A percentile compares a stretch with the other conserved stretches of the same genome.
These are phyloP conservation scores for Microcebus griseorufus DNA, from an alignment of 2,113 vertebrate genomes.

Conservation along the genomic window DNA sequence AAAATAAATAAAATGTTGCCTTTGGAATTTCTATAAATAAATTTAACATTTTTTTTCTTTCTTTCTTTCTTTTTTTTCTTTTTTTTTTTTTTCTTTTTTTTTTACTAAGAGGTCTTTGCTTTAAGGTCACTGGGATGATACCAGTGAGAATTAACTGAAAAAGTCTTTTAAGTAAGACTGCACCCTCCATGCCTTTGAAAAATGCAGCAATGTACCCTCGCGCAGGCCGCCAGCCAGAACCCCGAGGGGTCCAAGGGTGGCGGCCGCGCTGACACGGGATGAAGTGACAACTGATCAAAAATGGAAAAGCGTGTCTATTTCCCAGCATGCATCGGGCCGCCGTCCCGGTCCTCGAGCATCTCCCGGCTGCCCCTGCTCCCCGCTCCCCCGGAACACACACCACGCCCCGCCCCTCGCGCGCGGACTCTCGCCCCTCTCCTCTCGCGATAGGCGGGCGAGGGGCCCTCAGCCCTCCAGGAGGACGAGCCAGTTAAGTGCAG, in stretches of 20 bases:
- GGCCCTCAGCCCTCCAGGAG: constrained; percentile 86
- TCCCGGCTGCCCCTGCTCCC: constrained; percentile 55
- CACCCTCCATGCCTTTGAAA: constrained; percentile 87
- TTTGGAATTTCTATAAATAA: constrained; percentile 95
- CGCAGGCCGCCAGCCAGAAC: constrained; percentile 87
- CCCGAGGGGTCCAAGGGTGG: constrained; percentile 87
- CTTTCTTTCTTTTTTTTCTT: constrained; percentile 71
- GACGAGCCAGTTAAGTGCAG: constrained; percentile 88
- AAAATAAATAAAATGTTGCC: constrained; percentile 95
- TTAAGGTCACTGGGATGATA: constrained; percentile 85
- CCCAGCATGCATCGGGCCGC: constrained; percentile 90
- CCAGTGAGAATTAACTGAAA: constrained; percentile 87
- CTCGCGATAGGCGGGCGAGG: constrained; percentile 84
- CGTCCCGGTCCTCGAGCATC: constrained; percentile 77
- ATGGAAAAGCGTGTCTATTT: constrained; percentile 89
- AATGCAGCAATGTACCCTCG: constrained; percentile 86
- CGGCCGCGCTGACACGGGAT: constrained; percentile 87
- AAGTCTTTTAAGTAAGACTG: constrained; percentile 87
- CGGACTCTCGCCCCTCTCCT: not conserved
- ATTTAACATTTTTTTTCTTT: constrained; percentile 85
- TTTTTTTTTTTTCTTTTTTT: constrained; percentile 69
- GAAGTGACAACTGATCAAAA: constrained; percentile 88
- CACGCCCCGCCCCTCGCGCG: constrained; percentile 62
- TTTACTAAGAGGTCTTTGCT: constrained; percentile 91
- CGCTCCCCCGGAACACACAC: constrained; percentile 50